Evolutionary conservation across 2,113 vertebrate species (phyloP).

Genomic region (Nicator chloris): DNA sequence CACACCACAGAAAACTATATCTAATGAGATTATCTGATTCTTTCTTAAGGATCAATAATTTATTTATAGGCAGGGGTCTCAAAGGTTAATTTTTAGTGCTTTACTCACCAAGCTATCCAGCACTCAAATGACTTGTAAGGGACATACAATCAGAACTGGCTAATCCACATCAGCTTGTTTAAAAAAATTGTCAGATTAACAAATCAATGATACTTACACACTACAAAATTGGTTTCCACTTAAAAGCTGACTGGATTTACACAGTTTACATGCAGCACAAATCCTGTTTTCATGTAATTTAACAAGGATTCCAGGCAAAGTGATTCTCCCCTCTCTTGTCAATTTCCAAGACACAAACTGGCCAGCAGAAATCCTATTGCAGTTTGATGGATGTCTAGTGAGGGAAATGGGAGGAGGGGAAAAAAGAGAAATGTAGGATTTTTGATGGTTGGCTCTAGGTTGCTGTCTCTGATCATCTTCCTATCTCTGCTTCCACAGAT

Average conservation of each 20-base stretch:
- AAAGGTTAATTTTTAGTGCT: constrained; percentile 53
- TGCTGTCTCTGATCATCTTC: neutral
- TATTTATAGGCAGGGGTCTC: constrained; percentile 12
- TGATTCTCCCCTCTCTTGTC: neutral
- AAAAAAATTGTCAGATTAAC: constrained; percentile 62
- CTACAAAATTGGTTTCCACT: constrained; percentile 59
- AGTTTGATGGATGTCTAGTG: neutral
- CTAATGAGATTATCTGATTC: neutral
- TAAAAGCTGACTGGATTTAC: constrained; percentile 56
- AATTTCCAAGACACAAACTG: neutral
- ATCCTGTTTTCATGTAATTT: constrained; percentile 41
- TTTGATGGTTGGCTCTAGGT: neutral
- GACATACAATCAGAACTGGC: constrained; percentile 1
- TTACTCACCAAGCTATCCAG: neutral
- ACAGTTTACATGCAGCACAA: constrained; percentile 44
- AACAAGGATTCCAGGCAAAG: neutral
- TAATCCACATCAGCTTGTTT: constrained; percentile 61
- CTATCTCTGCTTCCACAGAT: neutral
- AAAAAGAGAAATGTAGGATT: neutral
- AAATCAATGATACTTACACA: constrained; percentile 66
- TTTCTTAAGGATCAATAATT: constrained; percentile 38
- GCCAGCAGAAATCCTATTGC: constrained; percentile 25
- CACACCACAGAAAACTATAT: neutral
- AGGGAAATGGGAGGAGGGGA: neutral
- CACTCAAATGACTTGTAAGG: neutral